Evolutionary conservation across 1,140 invertebrate species (phyloP).

Genomic region (Brachionus calyciflorus): DNA sequence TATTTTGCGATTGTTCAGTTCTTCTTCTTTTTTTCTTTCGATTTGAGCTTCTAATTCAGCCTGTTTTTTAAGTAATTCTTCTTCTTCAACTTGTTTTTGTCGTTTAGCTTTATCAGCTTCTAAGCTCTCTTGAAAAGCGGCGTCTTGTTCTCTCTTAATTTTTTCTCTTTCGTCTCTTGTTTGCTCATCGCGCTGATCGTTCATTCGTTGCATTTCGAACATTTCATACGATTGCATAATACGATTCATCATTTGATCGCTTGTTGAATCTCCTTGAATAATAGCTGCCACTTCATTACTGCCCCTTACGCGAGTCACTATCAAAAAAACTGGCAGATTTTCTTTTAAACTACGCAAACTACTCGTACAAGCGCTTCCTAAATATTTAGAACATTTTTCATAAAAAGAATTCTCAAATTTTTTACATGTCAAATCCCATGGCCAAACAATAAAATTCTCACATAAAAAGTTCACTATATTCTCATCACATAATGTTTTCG

Average conservation of each 20-base stretch:
- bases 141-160: slow-evolving; percentile 87
- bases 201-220: slow-evolving; percentile 42
- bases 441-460: slow-evolving; percentile 84
- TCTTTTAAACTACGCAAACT: slow-evolving; percentile 2
- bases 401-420: not conserved
- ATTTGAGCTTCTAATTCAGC: slow-evolving; percentile 10
- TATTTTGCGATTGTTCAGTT: slow-evolving; percentile 25
- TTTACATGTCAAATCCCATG: slow-evolving; percentile 87
- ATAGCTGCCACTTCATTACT: slow-evolving; percentile 43
- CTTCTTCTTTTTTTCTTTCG: slow-evolving; percentile 43
- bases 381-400: slow-evolving; percentile 20
- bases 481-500: slow-evolving; percentile 82
- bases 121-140: slow-evolving; percentile 83
- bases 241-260: slow-evolving; percentile 35
- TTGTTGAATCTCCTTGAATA: slow-evolving; percentile 35
- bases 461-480: slow-evolving; percentile 79
- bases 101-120: slow-evolving; percentile 74
- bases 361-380: slow-evolving; percentile 19
- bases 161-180: slow-evolving; percentile 79
- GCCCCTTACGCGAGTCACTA: slow-evolving; percentile 24
- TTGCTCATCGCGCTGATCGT: slow-evolving; percentile 56
- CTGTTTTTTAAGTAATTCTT: not conserved
- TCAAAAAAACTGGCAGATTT: slow-evolving; percentile 13
- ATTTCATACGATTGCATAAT: slow-evolving; percentile 44
- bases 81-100: slow-evolving; percentile 46